Evolutionary conservation across 2,113 vertebrate species (phyloP).

Genomic region (Takifugu flavidus): DNA sequence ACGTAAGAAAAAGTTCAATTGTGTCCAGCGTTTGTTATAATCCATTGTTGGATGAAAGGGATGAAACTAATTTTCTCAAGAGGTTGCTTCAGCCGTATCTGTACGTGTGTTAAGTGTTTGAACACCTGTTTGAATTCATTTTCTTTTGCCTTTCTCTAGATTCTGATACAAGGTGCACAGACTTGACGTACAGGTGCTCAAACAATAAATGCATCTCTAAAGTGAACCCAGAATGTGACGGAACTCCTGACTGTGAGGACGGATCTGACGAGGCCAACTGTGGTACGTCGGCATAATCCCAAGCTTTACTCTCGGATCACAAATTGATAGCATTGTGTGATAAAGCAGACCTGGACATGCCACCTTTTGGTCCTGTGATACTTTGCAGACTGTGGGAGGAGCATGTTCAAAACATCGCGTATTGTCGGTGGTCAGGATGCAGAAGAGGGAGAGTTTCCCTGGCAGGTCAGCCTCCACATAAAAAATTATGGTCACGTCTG

Average conservation of each 20-base stretch:
- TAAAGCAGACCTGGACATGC: conserved; percentile 4
- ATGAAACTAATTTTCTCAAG: too few species aligned
- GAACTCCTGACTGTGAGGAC: conserved; percentile 78
- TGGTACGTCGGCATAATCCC: conserved; percentile 64
- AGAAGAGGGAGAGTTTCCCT: conserved; percentile 84
- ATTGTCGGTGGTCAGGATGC: conserved; percentile 87
- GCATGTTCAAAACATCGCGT: conserved; percentile 74
- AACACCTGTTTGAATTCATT: neutral
- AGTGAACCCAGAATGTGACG: conserved; percentile 85
- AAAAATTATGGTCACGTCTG: conserved; percentile 79
- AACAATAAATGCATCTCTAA: conserved; percentile 79
- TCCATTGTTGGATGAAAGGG: too few species aligned
- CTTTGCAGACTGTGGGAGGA: conserved; percentile 82
- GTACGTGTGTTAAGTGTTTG: neutral
- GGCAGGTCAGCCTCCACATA: conserved; percentile 93
- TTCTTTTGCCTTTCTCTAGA: conserved; percentile 2
- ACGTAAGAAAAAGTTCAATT: conserved; percentile 60
- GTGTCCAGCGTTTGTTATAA: too few species aligned
- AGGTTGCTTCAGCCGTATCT: too few species aligned
- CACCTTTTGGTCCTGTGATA: neutral
- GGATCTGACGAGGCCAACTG: conserved; percentile 84
- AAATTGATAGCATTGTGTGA: neutral
- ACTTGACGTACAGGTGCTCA: conserved; percentile 79
- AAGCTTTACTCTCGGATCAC: neutral
- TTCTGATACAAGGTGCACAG: conserved; percentile 61